Base-by-base conservation (phyloP, 2,888 invertebrate genomes). In the Maniola hyperantus region DNA sequence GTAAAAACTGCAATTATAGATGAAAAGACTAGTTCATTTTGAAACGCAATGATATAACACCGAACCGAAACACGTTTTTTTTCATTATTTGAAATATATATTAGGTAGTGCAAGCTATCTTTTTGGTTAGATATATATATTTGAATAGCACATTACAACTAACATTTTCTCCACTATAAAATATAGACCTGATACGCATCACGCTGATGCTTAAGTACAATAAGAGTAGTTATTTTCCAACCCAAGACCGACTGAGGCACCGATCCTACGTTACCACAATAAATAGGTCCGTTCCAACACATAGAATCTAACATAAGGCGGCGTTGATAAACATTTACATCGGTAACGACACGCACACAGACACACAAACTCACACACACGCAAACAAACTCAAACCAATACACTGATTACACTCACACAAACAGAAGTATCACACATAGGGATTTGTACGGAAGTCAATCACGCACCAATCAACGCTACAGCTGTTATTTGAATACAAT, bases 231-330 rank as follows among this genome's bases (percentile, higher is more conserved):
- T 26, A 18, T 51, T 26, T 13, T 11, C 50, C 11, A 51, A 51
- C 11, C 39, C 26, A 18, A 15, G 46, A 48, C 46, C 46, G 13
- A 48, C 46, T 18, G 5, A 48, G n/a, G 46, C 15, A 48, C 46
- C 15, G 46, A 48, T 15, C 46, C 46, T 48, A 15, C 46, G n/a
- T 46, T 48, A 46, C 50, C 50, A 51, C 50, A 10, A 11, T 51
- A 51, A 51, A 51, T 51, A 51, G 50, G 50, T 51, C 50, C 50
- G 50, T 51, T 51, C 26, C 20, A 39, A 51, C 50, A 51, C 7
- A 51, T 51, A 51, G 26, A 51, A 51, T 50, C 50, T 50, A 50
- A 50, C 50, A 20, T 51, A 51, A 51, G 50, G 50, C 50, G 50
- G 50, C 13, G 11, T 51, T 26, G 26, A 20, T 51, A 51, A 50